Evolutionary conservation across 2,113 vertebrate genomes (phyloP).

Genomic region (Prinia subflava): DNA sequence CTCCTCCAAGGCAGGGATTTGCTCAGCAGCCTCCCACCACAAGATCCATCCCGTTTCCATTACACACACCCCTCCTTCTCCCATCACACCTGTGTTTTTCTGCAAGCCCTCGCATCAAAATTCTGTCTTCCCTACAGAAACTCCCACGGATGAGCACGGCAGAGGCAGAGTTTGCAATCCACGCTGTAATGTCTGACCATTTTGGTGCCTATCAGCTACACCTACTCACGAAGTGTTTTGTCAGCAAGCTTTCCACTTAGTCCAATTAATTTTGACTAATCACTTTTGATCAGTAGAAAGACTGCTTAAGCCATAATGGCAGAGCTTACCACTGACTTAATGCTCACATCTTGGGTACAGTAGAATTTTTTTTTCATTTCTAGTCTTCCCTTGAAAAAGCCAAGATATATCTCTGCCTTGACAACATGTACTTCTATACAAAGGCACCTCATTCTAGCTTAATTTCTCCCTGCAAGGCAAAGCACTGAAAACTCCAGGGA

Average conservation of each 20-base stretch:
- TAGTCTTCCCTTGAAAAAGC: neutral
- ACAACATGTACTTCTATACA: neutral
- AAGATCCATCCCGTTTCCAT: neutral
- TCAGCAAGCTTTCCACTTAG: neutral
- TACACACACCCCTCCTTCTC: neutral
- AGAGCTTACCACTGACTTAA: neutral
- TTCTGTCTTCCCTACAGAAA: neutral
- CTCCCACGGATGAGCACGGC: fast-evolving
- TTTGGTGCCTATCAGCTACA: neutral
- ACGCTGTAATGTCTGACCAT: neutral
- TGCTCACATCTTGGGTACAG: neutral
- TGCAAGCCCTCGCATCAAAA: neutral
- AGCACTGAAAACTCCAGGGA: neutral
- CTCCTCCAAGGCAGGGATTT: neutral
- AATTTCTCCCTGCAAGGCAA: neutral
- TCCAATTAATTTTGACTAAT: neutral
- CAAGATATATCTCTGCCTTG: neutral
- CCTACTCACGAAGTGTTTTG: neutral
- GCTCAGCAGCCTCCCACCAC: neutral
- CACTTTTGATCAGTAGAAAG: neutral
- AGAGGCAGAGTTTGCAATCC: neutral
- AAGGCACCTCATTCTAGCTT: neutral
- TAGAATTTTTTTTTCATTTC: neutral
- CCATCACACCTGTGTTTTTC: neutral
- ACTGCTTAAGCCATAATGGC: neutral